Evolutionary conservation across 2,888 invertebrate genomes (phyloP).

Genomic region (Corbicula japonica): DNA sequence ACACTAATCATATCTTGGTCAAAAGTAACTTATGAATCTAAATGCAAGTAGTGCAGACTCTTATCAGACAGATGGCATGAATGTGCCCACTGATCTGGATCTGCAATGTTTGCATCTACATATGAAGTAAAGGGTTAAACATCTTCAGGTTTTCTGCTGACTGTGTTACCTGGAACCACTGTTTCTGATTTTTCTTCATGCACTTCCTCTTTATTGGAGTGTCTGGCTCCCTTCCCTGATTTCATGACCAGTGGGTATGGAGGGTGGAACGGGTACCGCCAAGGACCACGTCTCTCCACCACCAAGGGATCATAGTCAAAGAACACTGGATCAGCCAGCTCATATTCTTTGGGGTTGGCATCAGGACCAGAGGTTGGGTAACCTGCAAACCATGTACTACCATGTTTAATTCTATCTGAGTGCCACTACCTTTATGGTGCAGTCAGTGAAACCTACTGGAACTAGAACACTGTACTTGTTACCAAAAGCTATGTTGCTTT

Average conservation of each 20-base stretch:
- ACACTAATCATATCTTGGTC: no score
- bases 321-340: slow-evolving; percentile 73
- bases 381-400: slow-evolving; percentile 73
- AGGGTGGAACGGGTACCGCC: slow-evolving; percentile 71
- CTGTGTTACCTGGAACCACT: slow-evolving; percentile 50
- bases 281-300: slow-evolving; percentile 68
- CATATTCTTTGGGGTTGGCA: slow-evolving; percentile 79
- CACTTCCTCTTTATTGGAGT: slow-evolving; percentile 19
- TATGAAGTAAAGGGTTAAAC: no score
- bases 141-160: no score
- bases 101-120: no score
- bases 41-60: no score
- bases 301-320: slow-evolving; percentile 72
- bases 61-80: no score
- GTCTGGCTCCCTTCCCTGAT: slow-evolving; percentile 22
- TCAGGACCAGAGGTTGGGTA: slow-evolving; percentile 83
- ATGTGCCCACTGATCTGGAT: no score
- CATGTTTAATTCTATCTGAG: no score
- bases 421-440: no score
- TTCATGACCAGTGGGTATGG: slow-evolving; percentile 66
- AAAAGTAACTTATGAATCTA: no score
- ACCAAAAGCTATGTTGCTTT: no score
- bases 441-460: background rate
- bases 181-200: background rate
- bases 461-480: background rate